Evolutionary conservation across 2,888 invertebrate species (phyloP), one percentile per base, ranked within the genome.

Genomic region (Campopleginae sp.): DNA sequence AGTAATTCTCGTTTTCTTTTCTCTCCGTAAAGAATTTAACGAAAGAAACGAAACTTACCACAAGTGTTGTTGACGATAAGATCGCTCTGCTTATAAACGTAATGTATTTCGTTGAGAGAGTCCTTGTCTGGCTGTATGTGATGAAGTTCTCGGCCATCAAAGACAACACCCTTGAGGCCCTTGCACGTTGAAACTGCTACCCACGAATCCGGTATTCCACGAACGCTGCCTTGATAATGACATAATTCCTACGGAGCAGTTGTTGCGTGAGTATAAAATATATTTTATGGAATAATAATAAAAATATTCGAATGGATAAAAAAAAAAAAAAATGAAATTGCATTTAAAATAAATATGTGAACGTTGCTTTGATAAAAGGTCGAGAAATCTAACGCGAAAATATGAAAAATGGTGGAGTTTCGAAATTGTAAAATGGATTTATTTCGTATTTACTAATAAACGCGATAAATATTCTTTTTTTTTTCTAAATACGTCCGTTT

Each of bases 181-280:
- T 94, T 94, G 92, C 98, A 98, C 5, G 98, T 98, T 72, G 98
- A 98, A 72, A 98, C 92, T 0, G 98, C 98, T 77, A 96, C 98
- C 96, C 97, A 97, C 4, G 98, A 98, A 80, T 95, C 94, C 1
- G 95, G 94, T 88, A 95, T 94, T 82, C 95, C 96, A 86, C 96
- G 95, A 79, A 98, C 95, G 86, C 95, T 95, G 81, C 98, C 98
- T 90, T 96, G 95, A 92, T 97, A 97, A 92, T 97, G 97, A 92
- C 97, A 97, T 82, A 96, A 92, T 90, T 97, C 96, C 97, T 97
- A 94, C 17, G 94, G 94, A 84, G 8, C 31, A 44, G 65, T 44
- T 68, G 48, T 68, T 46, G 54, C 33, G n/a, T 31, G 66, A 74
- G 27, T 38, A 44, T 27, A 58, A 27, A 27, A 27, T 23, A 12